Base-by-base conservation (phyloP, 2,113 vertebrate genomes). In the Xiphias gladius region DNA sequence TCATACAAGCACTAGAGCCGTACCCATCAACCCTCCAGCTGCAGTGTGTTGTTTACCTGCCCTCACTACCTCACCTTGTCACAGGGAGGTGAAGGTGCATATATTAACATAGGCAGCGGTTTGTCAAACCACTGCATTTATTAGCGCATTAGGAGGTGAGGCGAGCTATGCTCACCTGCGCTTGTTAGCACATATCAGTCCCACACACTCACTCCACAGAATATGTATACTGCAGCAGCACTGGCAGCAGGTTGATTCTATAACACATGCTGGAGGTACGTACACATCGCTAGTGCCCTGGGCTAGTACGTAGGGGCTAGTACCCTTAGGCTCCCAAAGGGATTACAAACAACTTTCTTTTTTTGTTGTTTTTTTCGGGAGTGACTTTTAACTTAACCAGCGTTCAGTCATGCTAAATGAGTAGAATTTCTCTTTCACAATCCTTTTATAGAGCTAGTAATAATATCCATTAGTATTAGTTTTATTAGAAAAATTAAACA, bases 111-210 rank as follows among this genome's bases (percentile, higher is more conserved):
- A 89, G 93, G 91, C 90, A 95, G 94, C 92, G 86, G 93, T 96
- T 91, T 93, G 96, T 96, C 91, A 95, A 97, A 94, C 95, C 96
- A 82, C 96, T 94, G 96, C 95, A 99, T 97, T 95, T 91, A 96
- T 98, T 98, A 97, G 91, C 96, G 93, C 88, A 80, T 94, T 85
- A 85, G 78, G 89, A 97, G 94, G 95, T 96, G 96, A 96, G 90
- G 91, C 82, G 57, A 93, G 81, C 82, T 68, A 57, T 65, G 62
- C 91, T 94, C 96, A 95, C 95, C 90, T 96, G 90, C 92, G 94
- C 86, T 97, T 90, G 89, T 95, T 95, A 94, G 91, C 89, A 96
- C 86, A 86, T 92, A 73, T 87, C 86, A 82, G 64, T 80, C 76
- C 82, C 76, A 79, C 85, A 82, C 64, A 58, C 79, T 52, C 83